Base-by-base conservation (phyloP, 2,113 vertebrate genomes). In the Riparia riparia region DNA sequence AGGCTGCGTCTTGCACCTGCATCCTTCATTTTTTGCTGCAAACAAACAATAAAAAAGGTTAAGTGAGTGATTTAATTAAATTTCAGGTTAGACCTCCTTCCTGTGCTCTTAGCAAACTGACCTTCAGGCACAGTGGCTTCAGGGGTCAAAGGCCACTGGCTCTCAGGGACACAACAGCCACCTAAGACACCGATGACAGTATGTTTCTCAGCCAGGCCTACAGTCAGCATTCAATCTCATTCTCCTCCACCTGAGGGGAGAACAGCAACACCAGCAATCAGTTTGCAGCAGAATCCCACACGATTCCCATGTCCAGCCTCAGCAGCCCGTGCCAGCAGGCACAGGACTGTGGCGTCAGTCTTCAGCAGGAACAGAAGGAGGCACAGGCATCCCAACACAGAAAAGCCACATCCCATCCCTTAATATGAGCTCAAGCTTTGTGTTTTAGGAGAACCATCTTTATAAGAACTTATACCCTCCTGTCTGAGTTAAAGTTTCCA, bases 171-270 rank as follows among this genome's bases (percentile, higher is more conserved):
- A 98, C 98, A 98, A 97, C 96, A 96, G 98, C 97, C 98, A 98
- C 98, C 98, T 98, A 98, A 98, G 98, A 90, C 96, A 97, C 97
- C 97, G 97, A 98, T 98, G 97, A 97, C 98, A 98, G 98, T 98
- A 97, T 99, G 99, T 99, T 99, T 99, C 99, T 99, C 99, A 99
- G 99, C 98, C 99, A 98, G 99, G 99, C 99, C 99, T 99, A 98
- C 93, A 97, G 97, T 97, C 97, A 97, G 95, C 98, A 98, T 97
- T 98, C 97, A 98, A 97, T 97, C 96, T 98, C 97, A 98, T 98
- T 98, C 97, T 98, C 98, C 97, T 98, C 98, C 98, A 98, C 98
- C 98, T 98, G 97, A 93, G 98, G 97, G 96, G 96, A 98, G 98
- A 98, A 99, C 98, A 99, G 99, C 96, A 97, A 99, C 99, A 99